Conservation (phyloP, 2,888 invertebrate species). For the Leptinotarsa peninsularis region DNA sequence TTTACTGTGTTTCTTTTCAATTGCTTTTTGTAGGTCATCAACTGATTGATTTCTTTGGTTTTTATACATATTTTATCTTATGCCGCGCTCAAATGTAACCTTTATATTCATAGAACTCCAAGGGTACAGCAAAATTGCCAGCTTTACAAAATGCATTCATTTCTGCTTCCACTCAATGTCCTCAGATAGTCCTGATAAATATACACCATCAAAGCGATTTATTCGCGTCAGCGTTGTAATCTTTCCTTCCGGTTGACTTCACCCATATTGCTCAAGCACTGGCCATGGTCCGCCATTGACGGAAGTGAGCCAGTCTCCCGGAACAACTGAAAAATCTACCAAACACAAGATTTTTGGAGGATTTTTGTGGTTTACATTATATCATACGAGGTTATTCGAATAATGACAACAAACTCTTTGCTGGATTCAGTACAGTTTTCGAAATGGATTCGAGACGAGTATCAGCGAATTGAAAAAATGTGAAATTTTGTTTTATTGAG, state of each 20-base stretch:
- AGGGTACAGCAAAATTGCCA: not conserved
- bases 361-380: slow-evolving; percentile 10
- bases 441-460: no score
- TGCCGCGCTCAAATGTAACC: no score
- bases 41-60: no score
- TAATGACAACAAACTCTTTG: not conserved
- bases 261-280: slow-evolving; percentile 44
- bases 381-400: not conserved
- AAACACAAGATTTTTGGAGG: slow-evolving; percentile 18
- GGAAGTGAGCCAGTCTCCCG: slow-evolving; percentile 30
- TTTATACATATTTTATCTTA: no score
- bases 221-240: slow-evolving; percentile 61
- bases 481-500: no score
- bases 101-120: not conserved
- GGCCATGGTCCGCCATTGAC: slow-evolving; percentile 21
- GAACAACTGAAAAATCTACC: slow-evolving; percentile 35
- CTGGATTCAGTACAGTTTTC: not conserved
- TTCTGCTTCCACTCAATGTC: not conserved
- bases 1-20: no score
- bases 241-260: slow-evolving; percentile 62
- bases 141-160: not conserved
- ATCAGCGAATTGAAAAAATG: no score
- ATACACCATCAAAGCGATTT: slow-evolving; percentile 8
- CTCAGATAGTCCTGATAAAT: slow-evolving; percentile 17
- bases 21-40: no score